phyloP scores from a whole-genome alignment of 2,113 vertebrate species.

The Trogon surrucura region DNA sequence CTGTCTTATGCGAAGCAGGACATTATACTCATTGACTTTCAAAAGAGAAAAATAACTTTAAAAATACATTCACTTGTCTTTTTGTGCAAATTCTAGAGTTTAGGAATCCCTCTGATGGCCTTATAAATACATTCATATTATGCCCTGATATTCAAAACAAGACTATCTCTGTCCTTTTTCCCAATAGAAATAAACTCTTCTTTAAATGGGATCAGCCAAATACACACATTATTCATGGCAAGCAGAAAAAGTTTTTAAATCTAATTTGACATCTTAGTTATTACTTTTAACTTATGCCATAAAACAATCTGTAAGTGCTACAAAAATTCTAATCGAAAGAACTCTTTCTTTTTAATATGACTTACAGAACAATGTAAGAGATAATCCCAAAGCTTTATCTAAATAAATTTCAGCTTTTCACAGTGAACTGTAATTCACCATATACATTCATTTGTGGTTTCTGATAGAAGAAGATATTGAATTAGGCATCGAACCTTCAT shows the following conservation, averaged over 20 bases:
- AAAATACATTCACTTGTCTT: background rate
- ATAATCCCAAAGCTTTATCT: background rate
- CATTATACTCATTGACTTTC: background rate
- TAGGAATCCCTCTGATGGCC: background rate
- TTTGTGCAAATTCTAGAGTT: background rate
- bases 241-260: background rate
- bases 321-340: background rate
- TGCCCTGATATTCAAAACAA: background rate
- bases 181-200: slow-evolving; percentile 1
- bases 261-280: background rate
- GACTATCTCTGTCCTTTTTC: background rate
- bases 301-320: background rate
- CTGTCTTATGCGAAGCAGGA: background rate
- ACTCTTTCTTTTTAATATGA: background rate
- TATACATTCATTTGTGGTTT: slow-evolving; percentile 30
- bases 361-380: background rate
- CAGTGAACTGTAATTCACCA: background rate
- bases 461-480: background rate
- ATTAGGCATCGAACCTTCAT: slow-evolving; percentile 13
- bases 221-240: background rate
- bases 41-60: background rate
- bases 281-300: slow-evolving; percentile 6
- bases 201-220: background rate
- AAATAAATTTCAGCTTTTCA: slow-evolving; percentile 22
- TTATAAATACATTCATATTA: background rate